These are phyloP conservation scores for Teleogryllus oceanicus DNA, from an alignment of 2,888 invertebrate species.

Conservation along the genomic window DNA sequence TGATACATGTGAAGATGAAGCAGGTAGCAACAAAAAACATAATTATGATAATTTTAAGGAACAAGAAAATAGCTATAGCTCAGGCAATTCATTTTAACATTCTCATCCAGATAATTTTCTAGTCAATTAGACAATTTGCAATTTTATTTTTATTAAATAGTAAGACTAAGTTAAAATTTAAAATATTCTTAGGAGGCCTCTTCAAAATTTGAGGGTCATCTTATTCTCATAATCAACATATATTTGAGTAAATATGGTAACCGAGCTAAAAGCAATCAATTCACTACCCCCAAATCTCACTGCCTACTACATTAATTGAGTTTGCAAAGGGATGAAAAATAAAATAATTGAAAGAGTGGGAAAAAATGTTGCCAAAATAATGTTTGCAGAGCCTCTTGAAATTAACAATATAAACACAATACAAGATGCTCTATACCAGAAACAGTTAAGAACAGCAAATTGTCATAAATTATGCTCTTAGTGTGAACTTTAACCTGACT, in stretches of 20 bases:
- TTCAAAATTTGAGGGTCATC: background rate
- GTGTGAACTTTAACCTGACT: background rate
- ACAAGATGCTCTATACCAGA: background rate
- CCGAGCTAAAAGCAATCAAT: background rate
- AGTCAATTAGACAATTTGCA: too few relatives aligned
- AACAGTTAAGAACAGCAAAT: background rate
- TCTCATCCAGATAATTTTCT: too few relatives aligned
- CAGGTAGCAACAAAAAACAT: too few relatives aligned
- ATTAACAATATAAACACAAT: background rate
- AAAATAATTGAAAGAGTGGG: too few relatives aligned
- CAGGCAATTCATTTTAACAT: too few relatives aligned
- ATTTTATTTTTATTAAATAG: too few relatives aligned
- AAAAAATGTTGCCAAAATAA: background rate
- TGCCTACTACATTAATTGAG: background rate
- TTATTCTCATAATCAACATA: background rate
- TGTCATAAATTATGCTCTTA: constrained; percentile 9
- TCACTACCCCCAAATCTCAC: background rate
- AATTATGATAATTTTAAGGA: too few relatives aligned
- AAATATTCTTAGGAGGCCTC: too few relatives aligned
- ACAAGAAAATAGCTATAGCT: too few relatives aligned
- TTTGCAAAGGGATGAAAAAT: too few relatives aligned
- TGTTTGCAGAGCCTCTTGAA: background rate
- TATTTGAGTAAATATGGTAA: background rate
- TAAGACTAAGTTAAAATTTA: too few relatives aligned
- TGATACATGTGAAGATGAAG: too few relatives aligned